phyloP scores from a whole-genome alignment of 2,797 vertebrate genomes.

The Artibeus lituratus region DNA sequence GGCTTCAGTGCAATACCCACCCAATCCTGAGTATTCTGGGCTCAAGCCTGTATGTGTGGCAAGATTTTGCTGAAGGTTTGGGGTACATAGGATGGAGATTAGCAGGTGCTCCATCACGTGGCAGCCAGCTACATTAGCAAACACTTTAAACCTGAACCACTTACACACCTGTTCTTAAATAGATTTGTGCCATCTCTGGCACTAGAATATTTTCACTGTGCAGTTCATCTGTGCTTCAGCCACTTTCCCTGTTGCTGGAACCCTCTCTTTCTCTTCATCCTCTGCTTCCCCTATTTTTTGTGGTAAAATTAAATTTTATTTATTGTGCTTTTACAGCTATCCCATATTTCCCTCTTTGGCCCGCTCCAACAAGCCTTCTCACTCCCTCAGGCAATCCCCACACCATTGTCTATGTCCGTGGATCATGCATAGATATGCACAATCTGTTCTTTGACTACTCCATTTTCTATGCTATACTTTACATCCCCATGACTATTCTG shows the following conservation, averaged over 20 bases:
- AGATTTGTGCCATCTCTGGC: not conserved
- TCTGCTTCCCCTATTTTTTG: not conserved
- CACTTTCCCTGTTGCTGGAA: not conserved
- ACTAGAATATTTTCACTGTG: not conserved
- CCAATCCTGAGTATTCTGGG: not conserved
- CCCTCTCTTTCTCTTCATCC: not conserved
- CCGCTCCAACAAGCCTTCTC: no score
- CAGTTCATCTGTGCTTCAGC: not conserved
- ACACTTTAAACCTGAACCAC: not conserved
- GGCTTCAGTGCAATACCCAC: not conserved
- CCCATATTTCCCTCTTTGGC: no score
- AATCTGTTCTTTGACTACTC: no score
- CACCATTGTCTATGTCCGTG: no score
- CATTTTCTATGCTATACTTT: no score
- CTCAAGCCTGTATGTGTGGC: not conserved
- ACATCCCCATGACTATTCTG: no score
- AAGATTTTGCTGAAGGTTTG: not conserved
- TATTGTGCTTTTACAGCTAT: no score
- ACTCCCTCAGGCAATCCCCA: no score
- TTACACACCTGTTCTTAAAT: not conserved
- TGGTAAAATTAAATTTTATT: no score
- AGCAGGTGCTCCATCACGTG: not conserved
- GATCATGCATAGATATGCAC: no score
- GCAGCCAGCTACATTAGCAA: not conserved
- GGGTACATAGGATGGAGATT: not conserved